phyloP scores from a whole-genome alignment of 1,140 invertebrate species.

The Riptortus pedestris region DNA sequence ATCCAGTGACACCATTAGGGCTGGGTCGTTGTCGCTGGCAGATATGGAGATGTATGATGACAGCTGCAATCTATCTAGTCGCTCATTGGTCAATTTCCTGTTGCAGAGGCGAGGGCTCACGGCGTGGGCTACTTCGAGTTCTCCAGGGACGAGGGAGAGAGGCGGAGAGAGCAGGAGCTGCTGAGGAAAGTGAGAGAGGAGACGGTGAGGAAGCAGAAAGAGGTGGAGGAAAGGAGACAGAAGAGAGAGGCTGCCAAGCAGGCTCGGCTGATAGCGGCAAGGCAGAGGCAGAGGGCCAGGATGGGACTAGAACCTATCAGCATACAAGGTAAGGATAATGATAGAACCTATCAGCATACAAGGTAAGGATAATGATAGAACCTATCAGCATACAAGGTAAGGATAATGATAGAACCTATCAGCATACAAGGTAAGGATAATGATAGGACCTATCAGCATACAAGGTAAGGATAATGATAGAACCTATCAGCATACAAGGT shows the following conservation, averaged over 20 bases:
- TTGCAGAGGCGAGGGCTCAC: conserved; percentile 70
- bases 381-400: too few species aligned
- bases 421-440: background rate
- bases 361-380: too few species aligned
- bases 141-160: conserved; percentile 63
- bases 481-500: too few species aligned
- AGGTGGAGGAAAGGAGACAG: conserved; percentile 49
- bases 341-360: too few species aligned
- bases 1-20: too few species aligned
- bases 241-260: conserved; percentile 58
- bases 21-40: too few species aligned
- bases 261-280: conserved; percentile 64
- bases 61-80: too few species aligned
- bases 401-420: too few species aligned
- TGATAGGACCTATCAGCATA: too few species aligned
- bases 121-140: conserved; percentile 83
- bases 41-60: too few species aligned
- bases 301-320: conserved; percentile 53
- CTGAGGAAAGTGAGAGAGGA: conserved; percentile 57
- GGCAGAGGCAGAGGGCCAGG: conserved; percentile 61
- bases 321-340: background rate
- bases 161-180: conserved; percentile 63
- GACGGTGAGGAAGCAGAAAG: conserved; percentile 55
- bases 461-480: too few species aligned
- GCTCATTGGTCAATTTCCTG: too few species aligned